Percentiles rank a stretch among this genome's conserved stretches.
Evolutionary conservation across 2,113 vertebrate species (phyloP).

Genomic region (Apodemus sylvaticus): DNA sequence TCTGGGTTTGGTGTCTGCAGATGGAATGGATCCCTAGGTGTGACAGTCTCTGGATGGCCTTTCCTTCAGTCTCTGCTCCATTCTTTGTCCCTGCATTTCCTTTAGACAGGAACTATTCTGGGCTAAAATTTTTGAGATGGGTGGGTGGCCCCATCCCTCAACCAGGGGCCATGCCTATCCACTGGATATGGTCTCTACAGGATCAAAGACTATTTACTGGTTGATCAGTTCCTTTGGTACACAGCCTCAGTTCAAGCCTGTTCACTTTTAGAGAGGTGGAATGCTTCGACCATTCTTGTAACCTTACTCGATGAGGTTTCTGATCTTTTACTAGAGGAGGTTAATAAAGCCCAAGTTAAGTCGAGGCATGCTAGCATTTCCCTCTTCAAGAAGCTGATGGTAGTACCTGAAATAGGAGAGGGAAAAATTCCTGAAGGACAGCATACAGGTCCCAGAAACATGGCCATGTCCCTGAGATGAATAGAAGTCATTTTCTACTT

Average conservation of each 20-base stretch:
- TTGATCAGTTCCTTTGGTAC: background rate
- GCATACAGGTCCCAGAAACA: background rate
- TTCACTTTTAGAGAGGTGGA: background rate
- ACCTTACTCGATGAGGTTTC: background rate
- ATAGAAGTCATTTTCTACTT: background rate
- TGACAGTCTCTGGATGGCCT: too few species aligned
- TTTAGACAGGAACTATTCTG: too few species aligned
- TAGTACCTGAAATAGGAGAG: background rate
- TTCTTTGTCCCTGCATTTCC: too few species aligned
- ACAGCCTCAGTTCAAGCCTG: background rate
- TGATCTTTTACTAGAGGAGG: background rate
- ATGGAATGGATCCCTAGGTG: too few species aligned
- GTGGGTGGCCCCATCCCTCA: too few species aligned
- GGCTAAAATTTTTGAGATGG: too few species aligned
- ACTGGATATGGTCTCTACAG: too few species aligned
- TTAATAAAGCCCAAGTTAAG: background rate
- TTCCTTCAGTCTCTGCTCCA: too few species aligned
- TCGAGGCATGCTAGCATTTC: background rate
- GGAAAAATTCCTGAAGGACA: background rate
- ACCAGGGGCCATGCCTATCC: too few species aligned
- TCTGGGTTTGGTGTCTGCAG: too few species aligned
- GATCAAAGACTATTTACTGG: background rate
- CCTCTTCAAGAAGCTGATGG: background rate
- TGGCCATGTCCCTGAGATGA: background rate
- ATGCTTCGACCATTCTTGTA: background rate